A percentile compares a stretch with the other conserved stretches of the same genome.
Conservation (phyloP, 1,140 invertebrate genomes). For the Platorchestia sp. region DNA sequence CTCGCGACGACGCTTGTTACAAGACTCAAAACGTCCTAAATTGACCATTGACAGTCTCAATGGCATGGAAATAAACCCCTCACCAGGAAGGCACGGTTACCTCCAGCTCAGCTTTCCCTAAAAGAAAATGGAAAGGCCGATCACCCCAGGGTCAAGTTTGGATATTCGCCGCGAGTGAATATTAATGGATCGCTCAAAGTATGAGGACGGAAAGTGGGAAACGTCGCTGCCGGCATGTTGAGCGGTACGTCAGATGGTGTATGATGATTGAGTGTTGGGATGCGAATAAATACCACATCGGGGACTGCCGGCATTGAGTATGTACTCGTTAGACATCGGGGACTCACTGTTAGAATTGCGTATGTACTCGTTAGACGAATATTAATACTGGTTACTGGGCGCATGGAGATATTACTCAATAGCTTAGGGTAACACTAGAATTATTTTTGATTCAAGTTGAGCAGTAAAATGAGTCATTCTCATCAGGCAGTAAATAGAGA, state of each 20-base stretch:
- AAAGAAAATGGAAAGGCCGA: not conserved
- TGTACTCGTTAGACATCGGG: too few relatives aligned
- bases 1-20: constrained; percentile 40
- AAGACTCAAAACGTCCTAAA: constrained; percentile 49
- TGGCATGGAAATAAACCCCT: constrained; percentile 53
- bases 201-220: not conserved
- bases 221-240: not conserved
- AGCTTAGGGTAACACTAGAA: not conserved
- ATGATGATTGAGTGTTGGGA: too few relatives aligned
- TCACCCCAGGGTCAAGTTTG: not conserved
- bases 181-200: not conserved
- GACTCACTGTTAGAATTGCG: too few relatives aligned
- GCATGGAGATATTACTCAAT: not conserved
- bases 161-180: not conserved
- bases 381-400: too few relatives aligned
- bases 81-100: not conserved
- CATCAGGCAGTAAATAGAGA: too few relatives aligned
- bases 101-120: not conserved
- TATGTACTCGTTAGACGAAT: too few relatives aligned
- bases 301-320: too few relatives aligned
- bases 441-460: not conserved
- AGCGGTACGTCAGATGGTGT: not conserved
- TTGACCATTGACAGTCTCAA: constrained; percentile 46
- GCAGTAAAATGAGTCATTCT: not conserved
- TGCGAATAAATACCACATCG: not conserved